Base-by-base conservation (phyloP, 1,140 invertebrate species). In the Drosophila takahashii region DNA sequence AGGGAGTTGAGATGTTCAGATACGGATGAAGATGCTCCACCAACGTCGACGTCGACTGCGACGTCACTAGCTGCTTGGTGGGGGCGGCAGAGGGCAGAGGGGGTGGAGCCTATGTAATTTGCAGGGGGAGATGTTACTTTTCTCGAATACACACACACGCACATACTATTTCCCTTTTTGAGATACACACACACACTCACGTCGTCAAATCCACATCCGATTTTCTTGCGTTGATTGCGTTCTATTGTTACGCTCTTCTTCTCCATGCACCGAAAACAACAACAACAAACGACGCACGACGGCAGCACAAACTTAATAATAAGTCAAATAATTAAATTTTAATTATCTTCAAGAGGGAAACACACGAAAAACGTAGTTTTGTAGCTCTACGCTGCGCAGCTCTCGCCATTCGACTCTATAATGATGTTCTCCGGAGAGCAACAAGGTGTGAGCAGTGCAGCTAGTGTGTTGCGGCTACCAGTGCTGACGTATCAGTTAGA, bases 271-370 rank as follows among this genome's bases (percentile, higher is more conserved):
- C 36, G 32, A 48, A 48, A 59, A 41, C 29, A 53, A 37, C 81
- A 65, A 50, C 60, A 61, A 29, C 67, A 53, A 10, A 4, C 16
- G 41, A 67, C 51, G 52, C 72, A 53, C 56, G 52, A 41, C 52
- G 44, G 54, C 44, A 58, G 51, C 66, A 75, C 79, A 73, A 89
- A 89, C 84, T 84, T 89, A 90, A 89, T 90, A 77, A 89, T 90
- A 90, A 89, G 72, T 78, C 72, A 89, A 84, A 87, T 87, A 89
- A 90, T 90, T 90, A 78, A 84, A 80, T 84, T 89, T 79, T 80
- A 89, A 86, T 86, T 87, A 81, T 87, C 69, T 81, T 75, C 36
- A 77, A 81, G 77, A 80, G 77, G 78, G 61, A 85, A 78, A 85
- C 81, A 83, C 71, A 86, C 77, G 77, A 73, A 81, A 85, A 86